Evolutionary conservation across 2,113 vertebrate species (phyloP), one percentile per base, ranked within the genome.

Genomic region (Sebastes schlegelii): DNA sequence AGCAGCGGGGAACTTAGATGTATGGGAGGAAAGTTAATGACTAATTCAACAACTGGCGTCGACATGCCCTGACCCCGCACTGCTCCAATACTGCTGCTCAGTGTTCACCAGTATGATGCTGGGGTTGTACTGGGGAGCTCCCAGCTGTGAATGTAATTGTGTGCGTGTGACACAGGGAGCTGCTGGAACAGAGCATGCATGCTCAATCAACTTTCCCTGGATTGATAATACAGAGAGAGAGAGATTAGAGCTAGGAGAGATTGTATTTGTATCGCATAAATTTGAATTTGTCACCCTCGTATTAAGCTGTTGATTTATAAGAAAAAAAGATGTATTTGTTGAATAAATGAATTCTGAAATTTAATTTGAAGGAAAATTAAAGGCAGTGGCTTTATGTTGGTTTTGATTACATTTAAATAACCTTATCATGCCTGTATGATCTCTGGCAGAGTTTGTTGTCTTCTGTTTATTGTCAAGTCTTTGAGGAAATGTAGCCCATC

Each of bases 161-260:
- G 70, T 80, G 64, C 26, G 11, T 67, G 80, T 48, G 77, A 45
- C 13, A 45, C 48, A 21, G 73, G 21, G 63, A n/a, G 76, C 71
- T 60, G 81, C 69, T 48, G 70, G 60, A 72, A 65, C 34, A 5
- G 21, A 60, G 62, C 51, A 0, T 79, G 87, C 65, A 77, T 61
- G 65, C 74, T 86, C 86, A 83, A 83, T 89, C 79, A 83, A 74
- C 77, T 67, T 55, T 14, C 40, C 45, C 67, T 8, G 57, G 82
- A 79, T 79, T 79, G 87, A 89, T 85, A 60, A 84, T 83, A 79
- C 16, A 71, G 82, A 65, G 84, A 63, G 58, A 40, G 21, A 34
- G 34, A 85, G 83, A 90, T 92, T 86, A 91, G 57, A 58, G 67
- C 57, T 74, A 83, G 74, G 62, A 79, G 73, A 90, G 82, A 84